Base-by-base conservation (phyloP, 1,140 invertebrate species). In the Pseudoatta argentina region DNA sequence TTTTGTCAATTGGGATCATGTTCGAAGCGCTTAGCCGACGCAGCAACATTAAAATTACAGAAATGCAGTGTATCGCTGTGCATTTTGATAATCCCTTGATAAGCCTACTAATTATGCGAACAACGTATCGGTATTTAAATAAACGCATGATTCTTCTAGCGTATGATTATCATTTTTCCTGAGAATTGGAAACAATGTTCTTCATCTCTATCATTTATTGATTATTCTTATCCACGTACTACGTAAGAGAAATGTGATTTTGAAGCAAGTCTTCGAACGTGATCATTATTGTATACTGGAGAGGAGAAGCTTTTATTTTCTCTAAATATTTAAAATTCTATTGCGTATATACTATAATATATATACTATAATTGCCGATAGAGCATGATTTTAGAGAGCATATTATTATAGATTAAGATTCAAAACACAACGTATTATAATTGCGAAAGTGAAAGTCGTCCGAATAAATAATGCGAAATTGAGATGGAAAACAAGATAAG, bases 291-390 rank as follows among this genome's bases (percentile, higher is more conserved):
- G 4, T 10, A 18, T 18, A 21, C 61, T 59, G 69, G 1, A 34
- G 16, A 75, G 55, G 39, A 61, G 39, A 61, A 61, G 7, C 21
- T 83, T 48, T 51, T 48, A 34, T 63, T 73, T 83, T 34, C 30
- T 72, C 79, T 24, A 61, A 61, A 75, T 83, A 75, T 51, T 73
- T 61, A 75, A 48, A 73, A n/a, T 14, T 75, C 69, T 63, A 21
- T 34, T 51, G 14, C 79, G 69, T n/a, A n/a, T n/a, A n/a, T n/a
- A n/a, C n/a, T n/a, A n/a, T n/a, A n/a, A 83, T 34, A 51, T 82
- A 30, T 27, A 2, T 24, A 61, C 30, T 18, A 51, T 82, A 73
- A 82, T 73, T 75, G 44, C 55, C 55, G 57, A 48, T 83, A 83
- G 79, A 63, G 55, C 48, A 71, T 51, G 39, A 24, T 73, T 72